phyloP scores from a whole-genome alignment of 2,113 vertebrate species.

The Takifugu flavidus region DNA sequence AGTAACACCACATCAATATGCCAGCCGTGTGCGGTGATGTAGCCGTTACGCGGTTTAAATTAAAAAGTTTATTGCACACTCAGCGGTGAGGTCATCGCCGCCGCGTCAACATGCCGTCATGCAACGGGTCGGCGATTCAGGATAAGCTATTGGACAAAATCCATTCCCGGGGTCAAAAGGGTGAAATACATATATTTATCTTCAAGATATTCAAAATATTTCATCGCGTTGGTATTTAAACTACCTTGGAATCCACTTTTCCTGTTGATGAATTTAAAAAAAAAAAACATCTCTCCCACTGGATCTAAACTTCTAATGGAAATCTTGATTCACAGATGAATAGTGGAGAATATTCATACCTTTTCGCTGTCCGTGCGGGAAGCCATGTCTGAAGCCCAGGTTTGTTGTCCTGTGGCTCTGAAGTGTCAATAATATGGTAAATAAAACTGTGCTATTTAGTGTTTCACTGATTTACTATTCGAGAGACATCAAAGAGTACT shows the following conservation, averaged over 20 bases:
- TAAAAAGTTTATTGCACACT: slow-evolving; percentile 17
- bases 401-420: slow-evolving; percentile 27
- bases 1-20: slow-evolving; percentile 39
- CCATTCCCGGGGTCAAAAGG: neutral
- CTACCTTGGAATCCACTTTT: neutral
- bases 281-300: slow-evolving; percentile 1
- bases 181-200: slow-evolving; percentile 2
- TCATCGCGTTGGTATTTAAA: neutral
- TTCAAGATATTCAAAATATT: neutral
- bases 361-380: slow-evolving; percentile 26
- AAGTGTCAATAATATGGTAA: slow-evolving; percentile 43
- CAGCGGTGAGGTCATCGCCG: slow-evolving; percentile 35
- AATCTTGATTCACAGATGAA: slow-evolving; percentile 21
- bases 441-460: slow-evolving; percentile 44
- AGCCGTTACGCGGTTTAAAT: neutral
- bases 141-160: neutral
- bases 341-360: slow-evolving; percentile 24
- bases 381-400: slow-evolving; percentile 53
- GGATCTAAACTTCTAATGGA: slow-evolving; percentile 24
- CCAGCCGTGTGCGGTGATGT: slow-evolving; percentile 7
- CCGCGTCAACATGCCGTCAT: slow-evolving; percentile 38
- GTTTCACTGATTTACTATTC: slow-evolving; percentile 53
- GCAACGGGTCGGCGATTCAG: slow-evolving; percentile 9
- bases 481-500: slow-evolving; percentile 46
- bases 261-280: too few relatives aligned